These are phyloP conservation scores for Nansenia antarctica DNA, from an alignment of 2,113 vertebrate genomes.

Conservation along the genomic window DNA sequence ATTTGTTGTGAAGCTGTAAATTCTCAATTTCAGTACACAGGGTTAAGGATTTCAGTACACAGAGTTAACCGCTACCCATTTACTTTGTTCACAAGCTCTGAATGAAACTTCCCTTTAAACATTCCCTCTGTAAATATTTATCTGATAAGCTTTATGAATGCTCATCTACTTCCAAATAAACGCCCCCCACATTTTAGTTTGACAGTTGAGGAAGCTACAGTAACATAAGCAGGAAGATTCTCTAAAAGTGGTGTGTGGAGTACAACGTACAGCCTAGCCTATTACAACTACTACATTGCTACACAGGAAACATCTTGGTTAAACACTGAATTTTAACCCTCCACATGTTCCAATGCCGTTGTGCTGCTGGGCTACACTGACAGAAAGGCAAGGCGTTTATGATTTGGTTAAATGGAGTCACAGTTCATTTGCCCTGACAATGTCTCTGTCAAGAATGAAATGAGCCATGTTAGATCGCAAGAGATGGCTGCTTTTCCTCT, in stretches of 20 bases:
- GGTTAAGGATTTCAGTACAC: not conserved
- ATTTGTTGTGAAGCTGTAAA: not conserved
- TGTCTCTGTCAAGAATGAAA: conserved; percentile 28
- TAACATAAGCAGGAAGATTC: conserved; percentile 10
- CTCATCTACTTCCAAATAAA: not conserved
- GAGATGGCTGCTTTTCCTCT: not conserved
- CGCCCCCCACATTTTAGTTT: not conserved
- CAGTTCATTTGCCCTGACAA: conserved; percentile 25
- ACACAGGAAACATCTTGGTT: not conserved
- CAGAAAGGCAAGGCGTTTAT: conserved; percentile 3
- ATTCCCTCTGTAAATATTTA: not conserved
- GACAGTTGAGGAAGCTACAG: not conserved
- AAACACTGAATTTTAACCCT: not conserved
- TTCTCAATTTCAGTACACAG: not conserved
- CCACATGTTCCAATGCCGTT: not conserved
- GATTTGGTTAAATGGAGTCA: conserved; percentile 37
- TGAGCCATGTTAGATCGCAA: conserved; percentile 11
- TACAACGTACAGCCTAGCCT: not conserved
- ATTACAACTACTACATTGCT: not conserved
- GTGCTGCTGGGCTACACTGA: not conserved
- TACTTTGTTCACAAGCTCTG: not conserved
- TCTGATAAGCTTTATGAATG: not conserved
- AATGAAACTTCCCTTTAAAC: conserved; percentile 1
- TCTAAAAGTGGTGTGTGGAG: not conserved
- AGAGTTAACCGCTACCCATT: not conserved